Evolutionary conservation across 2,888 invertebrate genomes (phyloP).

Genomic region (Zygogramma bicolorata): DNA sequence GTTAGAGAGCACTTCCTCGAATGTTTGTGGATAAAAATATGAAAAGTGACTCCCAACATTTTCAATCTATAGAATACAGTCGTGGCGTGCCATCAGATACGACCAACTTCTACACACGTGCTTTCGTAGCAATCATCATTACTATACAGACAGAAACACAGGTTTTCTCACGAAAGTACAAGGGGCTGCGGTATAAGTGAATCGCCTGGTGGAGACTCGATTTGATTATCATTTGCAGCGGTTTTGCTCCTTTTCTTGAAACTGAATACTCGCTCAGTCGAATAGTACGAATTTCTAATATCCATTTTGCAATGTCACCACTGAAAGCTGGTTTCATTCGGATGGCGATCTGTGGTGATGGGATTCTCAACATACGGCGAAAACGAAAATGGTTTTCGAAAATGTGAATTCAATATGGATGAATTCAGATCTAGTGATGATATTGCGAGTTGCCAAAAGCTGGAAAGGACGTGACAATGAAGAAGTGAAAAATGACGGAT

Average conservation of each 20-base stretch:
- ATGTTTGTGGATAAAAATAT: no score
- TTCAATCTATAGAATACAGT: neutral
- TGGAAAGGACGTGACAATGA: no score
- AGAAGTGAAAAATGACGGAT: no score
- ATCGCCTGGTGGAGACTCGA: constrained; percentile 36
- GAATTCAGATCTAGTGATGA: no score
- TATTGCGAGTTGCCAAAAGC: no score
- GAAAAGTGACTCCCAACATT: no score
- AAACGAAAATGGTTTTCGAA: no score
- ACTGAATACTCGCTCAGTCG: neutral
- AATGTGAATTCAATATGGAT: no score
- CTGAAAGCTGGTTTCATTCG: neutral
- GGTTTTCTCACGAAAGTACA: constrained; percentile 61
- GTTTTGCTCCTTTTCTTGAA: neutral
- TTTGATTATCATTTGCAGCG: neutral
- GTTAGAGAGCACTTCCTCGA: no score
- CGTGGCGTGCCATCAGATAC: neutral
- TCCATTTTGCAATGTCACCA: neutral
- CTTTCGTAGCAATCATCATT: constrained; percentile 55
- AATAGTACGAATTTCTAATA: neutral
- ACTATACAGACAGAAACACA: constrained; percentile 59
- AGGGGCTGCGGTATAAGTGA: constrained; percentile 50
- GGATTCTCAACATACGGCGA: no score
- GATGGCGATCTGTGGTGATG: neutral
- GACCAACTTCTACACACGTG: constrained; percentile 45